Base-by-base conservation (phyloP, 2,797 vertebrate species). In the Botia almorhae region DNA sequence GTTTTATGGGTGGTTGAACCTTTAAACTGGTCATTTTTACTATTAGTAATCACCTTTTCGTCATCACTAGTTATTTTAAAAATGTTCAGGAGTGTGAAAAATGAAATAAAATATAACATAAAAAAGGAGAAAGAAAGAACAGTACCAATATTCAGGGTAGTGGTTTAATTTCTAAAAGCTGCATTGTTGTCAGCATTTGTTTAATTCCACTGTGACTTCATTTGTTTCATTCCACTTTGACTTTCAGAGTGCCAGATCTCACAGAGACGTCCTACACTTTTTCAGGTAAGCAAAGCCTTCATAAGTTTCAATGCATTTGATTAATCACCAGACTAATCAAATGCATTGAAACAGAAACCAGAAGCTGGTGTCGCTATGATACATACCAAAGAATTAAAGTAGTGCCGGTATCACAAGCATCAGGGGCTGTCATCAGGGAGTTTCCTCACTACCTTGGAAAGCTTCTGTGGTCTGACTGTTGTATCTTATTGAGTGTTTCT, bases 211-310 rank as follows among this genome's bases (percentile, higher is more conserved):
- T n/a, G n/a, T n/a, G n/a, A n/a, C n/a, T n/a, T n/a, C 55, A 46
- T 39, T 48, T 23, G 23, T 55, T 56, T 68, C 17, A 0, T 7
- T 26, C 2, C 1, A n/a, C 12, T 7, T 39, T 69, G 26, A 2
- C 33, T 51, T 82, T 33, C 61, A 88, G 87, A 82, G 1, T 88
- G 55, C 81, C 87, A 14, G 87, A 88, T 0, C 83, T 84, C 26
- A 69, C 85, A n/a, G 83, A 87, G 17, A 65, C 85, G 0, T 85
- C 83, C 55, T 88, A 87, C 80, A 83, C 69, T 60, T 89, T 88
- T 86, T 72, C 87, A 86, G 89, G 89, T 89, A 80, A 82, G 82
- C 69, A 2, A 13, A 17, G 53, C 23, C 48, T 39, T 55, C 23
- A 12, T 16, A n/a, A n/a, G n/a, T 63, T 69, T 69, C 14, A 48